Evolutionary conservation across 2,888 invertebrate species (phyloP).

Genomic region (Eupithecia insigniata): DNA sequence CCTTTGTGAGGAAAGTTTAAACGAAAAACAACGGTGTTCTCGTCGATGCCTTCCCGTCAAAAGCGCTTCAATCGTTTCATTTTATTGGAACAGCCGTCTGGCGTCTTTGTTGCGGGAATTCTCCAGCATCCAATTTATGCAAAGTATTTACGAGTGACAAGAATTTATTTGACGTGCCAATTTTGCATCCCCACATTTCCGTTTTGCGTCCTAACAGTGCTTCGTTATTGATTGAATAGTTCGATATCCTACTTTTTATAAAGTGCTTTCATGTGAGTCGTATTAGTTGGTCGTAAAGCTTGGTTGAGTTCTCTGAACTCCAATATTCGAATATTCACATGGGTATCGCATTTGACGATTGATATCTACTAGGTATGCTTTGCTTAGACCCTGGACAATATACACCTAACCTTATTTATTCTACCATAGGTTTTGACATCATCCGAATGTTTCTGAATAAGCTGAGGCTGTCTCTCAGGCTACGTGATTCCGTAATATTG

Average conservation of each 20-base stretch:
- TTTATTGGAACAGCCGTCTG: constrained; percentile 75
- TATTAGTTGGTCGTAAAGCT: neutral
- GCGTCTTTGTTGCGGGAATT: constrained; percentile 78
- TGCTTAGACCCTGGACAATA: neutral
- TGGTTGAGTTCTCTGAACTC: neutral
- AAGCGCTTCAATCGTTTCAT: constrained; percentile 76
- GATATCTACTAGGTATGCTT: neutral
- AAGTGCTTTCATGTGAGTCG: constrained; percentile 13
- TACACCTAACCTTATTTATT: neutral
- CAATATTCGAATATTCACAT: neutral
- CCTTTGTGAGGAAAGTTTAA: constrained; percentile 53
- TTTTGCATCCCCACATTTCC: constrained; percentile 62
- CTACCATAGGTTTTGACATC: neutral
- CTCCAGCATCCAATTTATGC: constrained; percentile 77
- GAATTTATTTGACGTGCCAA: constrained; percentile 79
- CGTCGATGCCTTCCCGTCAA: constrained; percentile 68
- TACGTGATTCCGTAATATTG: neutral
- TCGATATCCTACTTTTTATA: constrained; percentile 51
- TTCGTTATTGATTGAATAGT: constrained; percentile 59
- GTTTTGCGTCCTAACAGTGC: constrained; percentile 62
- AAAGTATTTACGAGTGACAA: constrained; percentile 80
- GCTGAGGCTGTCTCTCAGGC: neutral
- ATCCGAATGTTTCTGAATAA: neutral
- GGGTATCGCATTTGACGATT: neutral
- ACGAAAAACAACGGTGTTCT: constrained; percentile 54